Base-by-base conservation (phyloP, 2,888 invertebrate species). In the Drosophila cognata region DNA sequence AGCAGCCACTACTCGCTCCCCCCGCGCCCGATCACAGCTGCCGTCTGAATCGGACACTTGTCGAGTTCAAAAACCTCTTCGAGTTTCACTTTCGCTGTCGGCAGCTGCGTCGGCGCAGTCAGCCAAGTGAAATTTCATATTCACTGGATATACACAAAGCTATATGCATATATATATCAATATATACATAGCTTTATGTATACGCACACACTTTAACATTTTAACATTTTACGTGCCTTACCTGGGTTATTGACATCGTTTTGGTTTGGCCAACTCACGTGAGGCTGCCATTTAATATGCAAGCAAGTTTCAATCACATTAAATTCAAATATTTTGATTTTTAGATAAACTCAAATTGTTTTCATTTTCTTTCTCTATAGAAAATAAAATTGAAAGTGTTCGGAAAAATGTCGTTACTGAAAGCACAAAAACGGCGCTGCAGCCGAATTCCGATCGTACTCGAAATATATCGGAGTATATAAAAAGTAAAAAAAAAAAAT, bases 41-140 rank as follows among this genome's bases (percentile, higher is more conserved):
- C 8, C 64, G 59, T 41, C 68, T 35, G 74, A 46, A 28, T 31
- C 55, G 5, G 29, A 48, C 74, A 63, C 65, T 63, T 74, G 66
- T 18, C 35, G 71, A 83, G 90, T 90, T 85, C 87, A 87, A 87
- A 87, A 88, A 90, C 89, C 90, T 78, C 78, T 65, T 35, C 68
- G 77, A 79, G 82, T 87, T 87, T 87, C 87, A 87, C 87, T 87
- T 87, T 87, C 87, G 87, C 87, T 88, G 86, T 74, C 74, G 70
- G 52, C 84, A 70, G 77, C 69, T 74, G 88, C 86, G 84, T 81
- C 81, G 81, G 55, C 81, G 78, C 77, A 66, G 74, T 36, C 69
- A 60, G 57, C 74, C 84, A 81, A 83, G 81, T 81, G 81, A 79
- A 83, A 83, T 81, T 74, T 81, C 57, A 57, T 71, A 72, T 46